Conservation (phyloP, 35 echinoderm and acorn worm genomes). For the Amphiura filiformis region DNA sequence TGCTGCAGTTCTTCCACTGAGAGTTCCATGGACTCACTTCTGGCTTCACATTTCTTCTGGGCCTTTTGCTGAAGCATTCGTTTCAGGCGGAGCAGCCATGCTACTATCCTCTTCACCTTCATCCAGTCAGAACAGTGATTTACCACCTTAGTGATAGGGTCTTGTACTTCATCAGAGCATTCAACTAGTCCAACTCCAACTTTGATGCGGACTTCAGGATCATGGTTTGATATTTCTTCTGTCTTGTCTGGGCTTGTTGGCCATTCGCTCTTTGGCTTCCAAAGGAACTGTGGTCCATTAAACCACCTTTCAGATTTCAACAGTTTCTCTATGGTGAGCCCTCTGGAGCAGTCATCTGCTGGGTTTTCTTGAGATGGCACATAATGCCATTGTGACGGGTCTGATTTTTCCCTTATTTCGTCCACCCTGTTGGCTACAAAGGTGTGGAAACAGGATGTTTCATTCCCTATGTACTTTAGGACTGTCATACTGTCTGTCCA, state of each 20-base stretch:
- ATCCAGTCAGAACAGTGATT: constrained; percentile 25
- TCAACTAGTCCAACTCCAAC: neutral
- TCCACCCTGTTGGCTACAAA: constrained; percentile 51
- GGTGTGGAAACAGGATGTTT: constrained; percentile 43
- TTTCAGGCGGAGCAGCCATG: constrained; percentile 28
- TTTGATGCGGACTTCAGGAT: neutral
- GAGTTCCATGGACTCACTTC: neutral
- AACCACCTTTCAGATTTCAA: constrained; percentile 1
- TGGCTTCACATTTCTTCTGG: neutral
- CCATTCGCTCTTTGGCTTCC: constrained; percentile 15
- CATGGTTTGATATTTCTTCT: neutral
- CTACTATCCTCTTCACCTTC: constrained; percentile 4
- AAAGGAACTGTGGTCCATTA: constrained; percentile 55
- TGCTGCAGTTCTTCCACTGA: neutral
- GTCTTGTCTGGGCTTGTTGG: neutral
- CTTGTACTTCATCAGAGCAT: neutral
- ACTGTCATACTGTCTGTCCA: constrained; percentile 18
- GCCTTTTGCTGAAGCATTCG: neutral
- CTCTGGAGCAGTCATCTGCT: constrained; percentile 17
- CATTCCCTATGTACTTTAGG: constrained; percentile 40
- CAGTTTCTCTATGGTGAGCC: neutral
- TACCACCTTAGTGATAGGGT: neutral
- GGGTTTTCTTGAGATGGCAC: constrained; percentile 34
- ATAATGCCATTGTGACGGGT: constrained; percentile 27
- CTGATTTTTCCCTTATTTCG: constrained; percentile 11